A percentile compares a stretch with the other conserved stretches of the same genome.
Evolutionary conservation across 1,140 invertebrate species (phyloP).

Genomic region (Halyomorpha halys): DNA sequence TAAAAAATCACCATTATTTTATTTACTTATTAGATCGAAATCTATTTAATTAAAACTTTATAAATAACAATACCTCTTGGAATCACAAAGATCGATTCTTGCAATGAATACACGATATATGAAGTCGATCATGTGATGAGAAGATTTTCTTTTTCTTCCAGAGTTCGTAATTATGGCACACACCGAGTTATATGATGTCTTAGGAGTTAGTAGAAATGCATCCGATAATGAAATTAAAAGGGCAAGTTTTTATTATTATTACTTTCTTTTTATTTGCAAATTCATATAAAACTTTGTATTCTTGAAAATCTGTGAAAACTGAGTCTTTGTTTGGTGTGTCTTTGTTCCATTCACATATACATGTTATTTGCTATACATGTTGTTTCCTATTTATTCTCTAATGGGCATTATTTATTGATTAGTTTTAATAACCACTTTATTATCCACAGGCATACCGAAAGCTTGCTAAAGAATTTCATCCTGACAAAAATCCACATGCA

Average conservation of each 20-base stretch:
- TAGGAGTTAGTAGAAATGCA: conserved; percentile 64
- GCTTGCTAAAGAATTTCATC: conserved; percentile 78
- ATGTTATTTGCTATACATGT: too few species aligned
- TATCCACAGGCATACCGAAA: conserved; percentile 64
- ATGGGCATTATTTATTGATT: neutral
- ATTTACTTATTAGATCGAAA: too few species aligned
- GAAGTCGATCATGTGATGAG: neutral
- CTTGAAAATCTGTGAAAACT: neutral
- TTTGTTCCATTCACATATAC: neutral
- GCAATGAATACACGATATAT: too few species aligned
- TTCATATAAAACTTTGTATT: neutral
- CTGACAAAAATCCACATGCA: conserved; percentile 73
- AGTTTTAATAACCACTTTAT: too few species aligned
- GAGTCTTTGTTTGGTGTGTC: neutral
- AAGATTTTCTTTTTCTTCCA: neutral
- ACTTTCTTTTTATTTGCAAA: neutral
- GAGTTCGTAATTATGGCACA: conserved; percentile 8
- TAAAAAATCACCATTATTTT: too few species aligned
- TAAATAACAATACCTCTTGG: too few species aligned
- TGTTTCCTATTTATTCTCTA: too few species aligned
- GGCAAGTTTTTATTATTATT: conserved; percentile 42
- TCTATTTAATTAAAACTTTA: too few species aligned
- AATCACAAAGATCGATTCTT: too few species aligned
- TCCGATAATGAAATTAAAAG: conserved; percentile 76
- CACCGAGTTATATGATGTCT: conserved; percentile 56